A percentile compares a stretch with the other conserved stretches of the same genome.
Evolutionary conservation across 1,140 invertebrate genomes (phyloP).

Genomic region (Nylanderia fulva): DNA sequence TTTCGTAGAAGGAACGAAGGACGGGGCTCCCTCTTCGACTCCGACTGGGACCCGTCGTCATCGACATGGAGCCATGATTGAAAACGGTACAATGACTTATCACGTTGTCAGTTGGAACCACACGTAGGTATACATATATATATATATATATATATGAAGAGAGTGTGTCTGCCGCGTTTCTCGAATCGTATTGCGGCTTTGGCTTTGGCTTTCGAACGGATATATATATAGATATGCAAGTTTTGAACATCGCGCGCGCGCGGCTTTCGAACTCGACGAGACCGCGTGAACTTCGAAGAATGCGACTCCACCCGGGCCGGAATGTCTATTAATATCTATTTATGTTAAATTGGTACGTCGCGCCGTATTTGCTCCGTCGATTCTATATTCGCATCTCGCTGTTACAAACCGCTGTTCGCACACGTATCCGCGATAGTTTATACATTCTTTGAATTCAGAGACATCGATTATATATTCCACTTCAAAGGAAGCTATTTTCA

Average conservation of each 20-base stretch:
- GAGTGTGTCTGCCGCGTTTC: background rate
- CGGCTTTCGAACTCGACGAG: background rate
- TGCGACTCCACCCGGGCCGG: slow-evolving; percentile 35
- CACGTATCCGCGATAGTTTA: background rate
- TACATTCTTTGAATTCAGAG: background rate
- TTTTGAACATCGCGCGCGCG: slow-evolving; percentile 21
- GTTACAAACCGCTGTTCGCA: background rate
- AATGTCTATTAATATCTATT: slow-evolving; percentile 63
- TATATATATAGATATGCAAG: background rate
- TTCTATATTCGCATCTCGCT: slow-evolving; percentile 38
- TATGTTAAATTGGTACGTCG: slow-evolving; percentile 53
- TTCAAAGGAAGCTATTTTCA: no score
- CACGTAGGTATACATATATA: no score
- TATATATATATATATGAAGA: slow-evolving; percentile 14
- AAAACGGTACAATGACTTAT: slow-evolving; percentile 56
- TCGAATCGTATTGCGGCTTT: background rate
- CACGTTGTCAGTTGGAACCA: slow-evolving; percentile 41
- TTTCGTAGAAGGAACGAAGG: slow-evolving; percentile 42
- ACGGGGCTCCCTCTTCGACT: background rate
- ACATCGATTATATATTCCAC: background rate
- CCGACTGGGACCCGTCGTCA: background rate
- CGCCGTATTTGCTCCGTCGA: slow-evolving; percentile 25
- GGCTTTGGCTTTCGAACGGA: background rate
- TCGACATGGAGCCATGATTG: slow-evolving; percentile 38
- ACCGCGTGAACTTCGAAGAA: slow-evolving; percentile 45